phyloP scores from a whole-genome alignment of 2,113 vertebrate species.

The Orientallactaga bullata region DNA sequence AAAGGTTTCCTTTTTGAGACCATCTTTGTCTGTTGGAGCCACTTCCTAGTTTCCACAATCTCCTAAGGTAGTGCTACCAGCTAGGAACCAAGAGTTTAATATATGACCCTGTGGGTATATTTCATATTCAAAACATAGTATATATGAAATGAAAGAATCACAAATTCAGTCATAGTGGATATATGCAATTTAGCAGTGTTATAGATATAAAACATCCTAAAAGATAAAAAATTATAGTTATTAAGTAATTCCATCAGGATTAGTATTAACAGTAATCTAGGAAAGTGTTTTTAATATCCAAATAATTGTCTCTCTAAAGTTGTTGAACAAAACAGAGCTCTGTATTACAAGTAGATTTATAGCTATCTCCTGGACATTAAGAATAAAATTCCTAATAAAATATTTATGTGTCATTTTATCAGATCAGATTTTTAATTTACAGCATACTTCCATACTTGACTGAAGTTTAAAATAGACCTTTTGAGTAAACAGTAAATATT shows the following conservation, averaged over 20 bases:
- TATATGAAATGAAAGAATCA: not conserved
- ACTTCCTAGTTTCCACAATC: not conserved
- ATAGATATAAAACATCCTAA: conserved; percentile 37
- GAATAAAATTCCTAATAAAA: conserved; percentile 71
- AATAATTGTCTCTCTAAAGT: conserved; percentile 61
- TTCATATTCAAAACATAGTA: not conserved
- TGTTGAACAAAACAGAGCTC: not conserved
- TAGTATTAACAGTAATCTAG: conserved; percentile 67
- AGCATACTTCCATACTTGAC: conserved; percentile 35
- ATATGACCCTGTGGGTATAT: not conserved
- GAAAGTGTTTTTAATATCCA: conserved; percentile 64
- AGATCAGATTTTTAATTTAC: conserved; percentile 63
- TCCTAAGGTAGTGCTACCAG: not conserved
- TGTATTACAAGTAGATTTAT: conserved; percentile 52
- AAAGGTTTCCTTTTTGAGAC: not conserved
- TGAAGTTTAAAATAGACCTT: conserved; percentile 38
- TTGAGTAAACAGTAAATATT: conserved; percentile 66
- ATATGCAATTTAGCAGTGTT: not conserved
- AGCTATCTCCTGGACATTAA: conserved; percentile 50
- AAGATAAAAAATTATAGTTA: conserved; percentile 37
- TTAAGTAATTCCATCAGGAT: conserved; percentile 61
- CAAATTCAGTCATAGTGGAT: conserved; percentile 59
- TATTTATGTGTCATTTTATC: conserved; percentile 65
- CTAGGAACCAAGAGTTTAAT: not conserved
- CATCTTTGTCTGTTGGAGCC: not conserved